Evolutionary conservation across 1,140 invertebrate species (phyloP).

Genomic region (Pseudomyrmex dendroicus): DNA sequence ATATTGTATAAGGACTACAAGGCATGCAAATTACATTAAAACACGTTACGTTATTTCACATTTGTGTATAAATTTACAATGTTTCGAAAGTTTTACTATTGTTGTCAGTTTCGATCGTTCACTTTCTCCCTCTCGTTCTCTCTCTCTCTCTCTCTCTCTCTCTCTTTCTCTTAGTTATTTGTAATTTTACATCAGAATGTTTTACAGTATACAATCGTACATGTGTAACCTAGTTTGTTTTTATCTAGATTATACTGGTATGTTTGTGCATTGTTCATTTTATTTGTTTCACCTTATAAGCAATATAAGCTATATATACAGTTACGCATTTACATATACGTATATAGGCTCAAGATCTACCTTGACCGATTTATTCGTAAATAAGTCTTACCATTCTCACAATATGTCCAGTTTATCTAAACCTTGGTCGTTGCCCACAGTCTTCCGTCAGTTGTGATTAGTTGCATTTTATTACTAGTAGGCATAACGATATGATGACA

Average conservation of each 20-base stretch:
- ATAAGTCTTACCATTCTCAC: slow-evolving; percentile 47
- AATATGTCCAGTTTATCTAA: slow-evolving; percentile 34
- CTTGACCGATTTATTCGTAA: slow-evolving; percentile 53
- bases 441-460: slow-evolving; percentile 11
- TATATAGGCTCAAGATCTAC: slow-evolving; percentile 25
- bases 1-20: too few species aligned
- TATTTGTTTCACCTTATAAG: slow-evolving; percentile 40
- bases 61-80: too few species aligned
- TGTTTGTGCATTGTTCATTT: slow-evolving; percentile 7
- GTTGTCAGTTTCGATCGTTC: too few species aligned
- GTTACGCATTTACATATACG: too few species aligned
- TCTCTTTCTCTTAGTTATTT: too few species aligned
- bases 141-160: too few species aligned
- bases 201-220: too few species aligned
- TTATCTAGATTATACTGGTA: slow-evolving; percentile 10
- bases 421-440: slow-evolving; percentile 37
- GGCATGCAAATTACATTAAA: too few species aligned
- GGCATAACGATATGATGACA: neutral
- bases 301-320: neutral
- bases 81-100: too few species aligned
- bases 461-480: slow-evolving; percentile 6
- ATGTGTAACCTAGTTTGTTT: neutral
- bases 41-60: too few species aligned
- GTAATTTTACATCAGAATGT: too few species aligned
- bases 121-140: too few species aligned